Percentiles rank a stretch among this genome's conserved stretches.
Evolutionary conservation across 2,113 vertebrate species (phyloP).

Genomic region (Cygnus atratus): DNA sequence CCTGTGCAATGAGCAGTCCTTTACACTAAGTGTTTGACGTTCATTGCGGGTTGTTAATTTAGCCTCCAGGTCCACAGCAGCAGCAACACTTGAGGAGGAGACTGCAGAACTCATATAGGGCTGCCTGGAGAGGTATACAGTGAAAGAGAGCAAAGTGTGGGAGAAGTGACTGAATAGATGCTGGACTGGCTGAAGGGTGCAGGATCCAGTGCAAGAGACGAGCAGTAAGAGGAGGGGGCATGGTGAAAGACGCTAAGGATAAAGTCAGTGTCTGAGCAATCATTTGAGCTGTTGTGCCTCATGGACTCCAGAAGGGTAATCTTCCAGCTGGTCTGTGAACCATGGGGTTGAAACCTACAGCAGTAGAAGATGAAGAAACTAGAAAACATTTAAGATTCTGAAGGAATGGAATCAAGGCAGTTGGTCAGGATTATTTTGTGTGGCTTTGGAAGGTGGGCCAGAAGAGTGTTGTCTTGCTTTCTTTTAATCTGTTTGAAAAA

Average conservation of each 20-base stretch:
- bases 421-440: background rate
- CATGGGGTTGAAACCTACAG: background rate
- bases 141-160: background rate
- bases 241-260: background rate
- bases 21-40: background rate
- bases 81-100: rapidly evolving
- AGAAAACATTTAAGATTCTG: background rate
- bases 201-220: background rate
- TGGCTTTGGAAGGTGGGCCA: background rate
- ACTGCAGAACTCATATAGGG: background rate
- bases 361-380: background rate
- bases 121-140: background rate
- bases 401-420: background rate
- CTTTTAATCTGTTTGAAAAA: background rate
- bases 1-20: background rate
- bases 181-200: background rate
- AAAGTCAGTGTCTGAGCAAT: background rate
- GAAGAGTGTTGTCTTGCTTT: background rate
- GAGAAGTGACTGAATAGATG: background rate
- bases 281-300: background rate
- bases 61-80: background rate
- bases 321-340: background rate
- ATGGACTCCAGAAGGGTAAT: background rate
- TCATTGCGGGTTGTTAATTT: background rate
- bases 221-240: background rate